phyloP scores from a whole-genome alignment of 1,140 invertebrate genomes.

The Drosophila nasuta region DNA sequence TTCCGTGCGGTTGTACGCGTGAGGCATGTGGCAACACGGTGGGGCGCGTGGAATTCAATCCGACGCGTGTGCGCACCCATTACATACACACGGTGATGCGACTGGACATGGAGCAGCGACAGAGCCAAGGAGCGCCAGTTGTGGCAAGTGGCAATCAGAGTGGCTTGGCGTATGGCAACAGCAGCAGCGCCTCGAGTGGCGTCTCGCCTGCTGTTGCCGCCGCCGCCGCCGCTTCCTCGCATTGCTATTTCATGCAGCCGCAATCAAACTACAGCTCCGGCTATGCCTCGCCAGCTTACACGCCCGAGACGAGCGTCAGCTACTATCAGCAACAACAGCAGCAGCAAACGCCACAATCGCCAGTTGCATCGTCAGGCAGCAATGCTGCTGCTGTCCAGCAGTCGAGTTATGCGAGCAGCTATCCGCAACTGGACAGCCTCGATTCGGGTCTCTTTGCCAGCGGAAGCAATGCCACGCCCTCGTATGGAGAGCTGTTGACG shows the following conservation, averaged over 20 bases:
- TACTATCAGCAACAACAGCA: slow-evolving; percentile 73
- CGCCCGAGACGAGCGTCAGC: slow-evolving; percentile 65
- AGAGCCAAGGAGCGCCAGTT: slow-evolving; percentile 77
- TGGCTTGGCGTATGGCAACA: slow-evolving; percentile 43
- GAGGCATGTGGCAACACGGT: slow-evolving; percentile 97
- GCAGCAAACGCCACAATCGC: slow-evolving; percentile 30
- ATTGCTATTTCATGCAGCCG: slow-evolving; percentile 75
- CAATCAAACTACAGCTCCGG: slow-evolving; percentile 83
- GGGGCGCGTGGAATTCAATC: slow-evolving; percentile 98
- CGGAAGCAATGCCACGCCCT: slow-evolving; percentile 66
- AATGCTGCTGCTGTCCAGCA: slow-evolving; percentile 11
- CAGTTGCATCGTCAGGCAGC: slow-evolving; percentile 29
- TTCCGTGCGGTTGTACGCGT: slow-evolving; percentile 97
- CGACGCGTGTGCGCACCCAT: slow-evolving; percentile 97
- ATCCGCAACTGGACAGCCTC: slow-evolving; percentile 69
- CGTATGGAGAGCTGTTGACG: slow-evolving; percentile 72
- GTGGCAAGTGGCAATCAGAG: slow-evolving; percentile 17
- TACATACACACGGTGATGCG: slow-evolving; percentile 99
- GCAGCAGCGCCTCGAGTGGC: slow-evolving; percentile 16
- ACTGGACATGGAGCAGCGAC: slow-evolving; percentile 95
- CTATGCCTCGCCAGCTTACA: slow-evolving; percentile 80
- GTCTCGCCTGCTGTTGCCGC: slow-evolving; percentile 15
- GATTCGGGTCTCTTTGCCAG: slow-evolving; percentile 69
- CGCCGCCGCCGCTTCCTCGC: slow-evolving; percentile 34
- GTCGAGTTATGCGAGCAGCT: slow-evolving; percentile 42